phyloP scores from a whole-genome alignment of 2,888 invertebrate genomes.

The Rhodophaea formosa region DNA sequence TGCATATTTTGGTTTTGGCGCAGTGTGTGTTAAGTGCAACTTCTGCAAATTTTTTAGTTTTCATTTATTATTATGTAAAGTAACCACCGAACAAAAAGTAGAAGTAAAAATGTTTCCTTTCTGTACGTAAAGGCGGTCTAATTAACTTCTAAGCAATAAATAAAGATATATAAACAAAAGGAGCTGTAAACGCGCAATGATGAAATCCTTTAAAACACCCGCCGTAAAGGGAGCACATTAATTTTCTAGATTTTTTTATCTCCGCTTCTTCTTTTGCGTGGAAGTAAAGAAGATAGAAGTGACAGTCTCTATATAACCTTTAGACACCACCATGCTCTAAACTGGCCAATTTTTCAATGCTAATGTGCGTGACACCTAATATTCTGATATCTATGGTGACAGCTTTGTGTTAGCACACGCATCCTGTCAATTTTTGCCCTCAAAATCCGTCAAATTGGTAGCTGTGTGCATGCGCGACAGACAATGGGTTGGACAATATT shows the following conservation, averaged over 20 bases:
- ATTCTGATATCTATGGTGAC: too few relatives aligned
- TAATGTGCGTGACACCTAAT: too few relatives aligned
- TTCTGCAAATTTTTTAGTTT: not conserved
- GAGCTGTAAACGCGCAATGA: conserved; percentile 7
- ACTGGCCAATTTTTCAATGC: too few relatives aligned
- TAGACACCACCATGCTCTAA: too few relatives aligned
- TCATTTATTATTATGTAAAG: not conserved
- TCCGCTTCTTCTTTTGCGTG: not conserved
- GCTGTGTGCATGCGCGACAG: too few relatives aligned
- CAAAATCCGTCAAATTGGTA: too few relatives aligned
- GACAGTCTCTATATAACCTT: too few relatives aligned
- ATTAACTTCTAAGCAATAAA: conserved; percentile 9
- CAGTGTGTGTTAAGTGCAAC: too few relatives aligned
- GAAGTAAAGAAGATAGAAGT: not conserved
- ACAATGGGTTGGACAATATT: too few relatives aligned
- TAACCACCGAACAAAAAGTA: conserved; percentile 3
- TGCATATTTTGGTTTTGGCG: too few relatives aligned
- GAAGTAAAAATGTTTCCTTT: not conserved
- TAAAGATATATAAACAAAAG: conserved; percentile 8
- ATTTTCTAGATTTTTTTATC: conserved; percentile 18
- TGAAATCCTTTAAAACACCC: conserved; percentile 16
- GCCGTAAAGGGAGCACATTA: conserved; percentile 10
- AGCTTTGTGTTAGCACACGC: too few relatives aligned
- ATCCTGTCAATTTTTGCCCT: too few relatives aligned
- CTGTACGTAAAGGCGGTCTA: not conserved